Percentiles rank a stretch among this genome's conserved stretches.
Evolutionary conservation across 2,888 invertebrate species (phyloP).

Genomic region (Erebia palarica): DNA sequence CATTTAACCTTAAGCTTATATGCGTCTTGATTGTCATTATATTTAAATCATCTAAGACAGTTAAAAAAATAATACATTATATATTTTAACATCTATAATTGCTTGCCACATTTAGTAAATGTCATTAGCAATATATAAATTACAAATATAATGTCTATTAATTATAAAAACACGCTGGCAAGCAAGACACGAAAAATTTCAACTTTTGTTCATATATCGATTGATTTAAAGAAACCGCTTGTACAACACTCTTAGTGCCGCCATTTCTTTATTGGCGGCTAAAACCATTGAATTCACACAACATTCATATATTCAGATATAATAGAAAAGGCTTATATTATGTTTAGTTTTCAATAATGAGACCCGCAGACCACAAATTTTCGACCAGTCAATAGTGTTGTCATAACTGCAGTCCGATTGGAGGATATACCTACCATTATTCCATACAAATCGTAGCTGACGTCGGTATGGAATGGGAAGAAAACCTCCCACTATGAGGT

Average conservation of each 20-base stretch:
- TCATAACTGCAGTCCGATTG: no score
- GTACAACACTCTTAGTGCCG: not conserved
- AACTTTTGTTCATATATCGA: not conserved
- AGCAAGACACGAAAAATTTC: not conserved
- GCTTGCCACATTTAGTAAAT: no score
- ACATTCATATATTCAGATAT: not conserved
- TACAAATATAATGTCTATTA: not conserved
- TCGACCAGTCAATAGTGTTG: not conserved
- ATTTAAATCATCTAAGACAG: not conserved
- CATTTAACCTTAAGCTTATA: not conserved
- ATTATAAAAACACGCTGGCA: not conserved
- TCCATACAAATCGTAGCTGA: no score
- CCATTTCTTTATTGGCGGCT: not conserved
- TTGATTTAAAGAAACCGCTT: not conserved
- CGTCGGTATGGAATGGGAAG: no score
- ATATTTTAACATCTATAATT: no score
- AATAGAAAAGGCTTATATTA: not conserved
- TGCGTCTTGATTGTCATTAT: not conserved
- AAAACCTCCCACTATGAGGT: no score
- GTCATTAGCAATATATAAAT: not conserved
- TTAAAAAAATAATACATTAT: no score
- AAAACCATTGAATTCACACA: not conserved
- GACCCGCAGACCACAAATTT: constrained; percentile 1
- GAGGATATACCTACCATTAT: no score
- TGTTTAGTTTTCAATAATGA: not conserved